phyloP scores from a whole-genome alignment of 2,113 vertebrate species.

The Corvus cornix region DNA sequence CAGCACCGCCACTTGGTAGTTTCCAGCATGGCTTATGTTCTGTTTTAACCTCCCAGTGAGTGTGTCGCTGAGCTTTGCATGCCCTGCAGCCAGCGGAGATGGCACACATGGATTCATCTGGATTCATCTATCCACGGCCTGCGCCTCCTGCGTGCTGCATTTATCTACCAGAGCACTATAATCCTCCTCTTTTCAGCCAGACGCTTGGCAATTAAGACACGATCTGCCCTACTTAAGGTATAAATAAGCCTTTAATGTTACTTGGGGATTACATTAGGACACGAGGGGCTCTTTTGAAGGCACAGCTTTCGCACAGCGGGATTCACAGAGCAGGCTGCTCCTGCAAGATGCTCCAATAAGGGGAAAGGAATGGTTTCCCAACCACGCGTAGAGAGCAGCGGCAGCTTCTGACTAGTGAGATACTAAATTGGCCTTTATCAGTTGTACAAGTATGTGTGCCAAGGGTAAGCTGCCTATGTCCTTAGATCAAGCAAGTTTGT shows the following conservation, averaged over 20 bases:
- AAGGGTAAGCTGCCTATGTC: neutral
- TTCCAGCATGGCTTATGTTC: neutral
- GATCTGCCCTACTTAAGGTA: neutral
- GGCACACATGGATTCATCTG: rapidly evolving
- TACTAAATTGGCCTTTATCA: neutral
- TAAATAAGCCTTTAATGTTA: slow-evolving; percentile 1
- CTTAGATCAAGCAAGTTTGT: rapidly evolving
- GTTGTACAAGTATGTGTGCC: neutral
- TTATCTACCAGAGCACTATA: neutral
- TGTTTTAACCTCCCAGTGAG: neutral
- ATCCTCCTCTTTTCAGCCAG: neutral
- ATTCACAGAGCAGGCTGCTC: neutral
- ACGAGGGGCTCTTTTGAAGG: neutral
- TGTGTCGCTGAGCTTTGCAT: rapidly evolving
- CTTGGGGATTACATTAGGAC: neutral
- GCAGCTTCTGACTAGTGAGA: neutral
- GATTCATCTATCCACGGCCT: rapidly evolving
- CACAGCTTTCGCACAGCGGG: rapidly evolving
- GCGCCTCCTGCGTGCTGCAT: rapidly evolving
- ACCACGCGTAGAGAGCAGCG: rapidly evolving
- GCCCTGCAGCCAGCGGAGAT: neutral
- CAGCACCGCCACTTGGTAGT: neutral
- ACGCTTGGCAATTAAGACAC: neutral
- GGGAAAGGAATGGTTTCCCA: neutral
- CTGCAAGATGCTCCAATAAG: neutral